A percentile compares a stretch with the other conserved stretches of the same genome.
phyloP scores from a whole-genome alignment of 2,113 vertebrate genomes.

The Perca schrenkii region DNA sequence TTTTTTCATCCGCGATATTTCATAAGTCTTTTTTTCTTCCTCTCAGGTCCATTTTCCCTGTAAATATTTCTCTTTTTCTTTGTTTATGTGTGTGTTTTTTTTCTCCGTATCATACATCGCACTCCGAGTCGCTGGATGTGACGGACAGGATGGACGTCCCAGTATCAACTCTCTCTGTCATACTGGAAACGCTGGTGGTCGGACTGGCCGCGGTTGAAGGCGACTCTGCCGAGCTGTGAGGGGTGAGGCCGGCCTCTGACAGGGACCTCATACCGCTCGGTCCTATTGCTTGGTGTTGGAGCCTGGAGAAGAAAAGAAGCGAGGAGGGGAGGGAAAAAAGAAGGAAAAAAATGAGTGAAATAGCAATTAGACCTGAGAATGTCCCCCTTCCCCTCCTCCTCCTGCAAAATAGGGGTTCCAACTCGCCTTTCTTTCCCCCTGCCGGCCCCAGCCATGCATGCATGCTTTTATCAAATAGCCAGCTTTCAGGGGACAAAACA shows the following conservation, averaged over 20 bases:
- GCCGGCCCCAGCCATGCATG: constrained; percentile 78
- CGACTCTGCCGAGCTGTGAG: constrained; percentile 98
- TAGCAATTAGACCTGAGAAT: constrained; percentile 82
- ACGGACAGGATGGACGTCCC: constrained; percentile 98
- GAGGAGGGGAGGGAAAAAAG: constrained; percentile 41
- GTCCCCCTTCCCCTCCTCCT: constrained; percentile 69
- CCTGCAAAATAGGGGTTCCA: constrained; percentile 79
- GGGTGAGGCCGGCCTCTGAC: constrained; percentile 95
- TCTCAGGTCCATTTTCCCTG: constrained; percentile 88
- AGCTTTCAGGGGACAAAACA: constrained; percentile 77
- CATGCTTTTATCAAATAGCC: constrained; percentile 79
- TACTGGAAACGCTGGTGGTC: constrained; percentile 98
- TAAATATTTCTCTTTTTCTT: constrained; percentile 86
- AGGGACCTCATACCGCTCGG: constrained; percentile 97
- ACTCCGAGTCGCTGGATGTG: constrained; percentile 99
- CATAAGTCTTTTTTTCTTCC: constrained; percentile 85
- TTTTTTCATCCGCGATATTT: constrained; percentile 87
- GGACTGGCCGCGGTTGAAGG: constrained; percentile 98
- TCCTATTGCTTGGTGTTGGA: constrained; percentile 99
- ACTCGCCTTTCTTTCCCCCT: constrained; percentile 75
- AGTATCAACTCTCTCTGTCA: constrained; percentile 96
- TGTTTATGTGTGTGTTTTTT: constrained; percentile 70
- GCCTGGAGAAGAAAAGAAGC: constrained; percentile 85
- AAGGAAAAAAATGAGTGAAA: constrained; percentile 67
- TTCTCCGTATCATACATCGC: constrained; percentile 96